phyloP scores from a whole-genome alignment of 2,113 vertebrate species.

The Phodopus roborovskii region DNA sequence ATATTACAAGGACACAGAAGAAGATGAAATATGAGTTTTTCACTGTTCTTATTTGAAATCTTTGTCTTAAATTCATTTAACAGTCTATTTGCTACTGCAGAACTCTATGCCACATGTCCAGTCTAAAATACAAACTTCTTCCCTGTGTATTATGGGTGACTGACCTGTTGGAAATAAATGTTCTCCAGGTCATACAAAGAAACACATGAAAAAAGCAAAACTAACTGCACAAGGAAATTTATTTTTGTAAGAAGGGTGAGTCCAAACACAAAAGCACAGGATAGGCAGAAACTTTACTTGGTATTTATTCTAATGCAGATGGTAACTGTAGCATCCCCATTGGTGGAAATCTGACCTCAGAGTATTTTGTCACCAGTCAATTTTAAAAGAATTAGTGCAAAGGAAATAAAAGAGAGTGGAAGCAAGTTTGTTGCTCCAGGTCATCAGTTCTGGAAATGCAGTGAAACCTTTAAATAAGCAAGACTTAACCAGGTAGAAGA shows the following conservation, averaged over 20 bases:
- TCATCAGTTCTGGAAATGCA: neutral
- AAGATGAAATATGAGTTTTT: constrained; percentile 47
- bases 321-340: neutral
- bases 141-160: neutral
- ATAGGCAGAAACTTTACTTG: neutral
- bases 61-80: constrained; percentile 52
- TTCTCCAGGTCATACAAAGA: neutral
- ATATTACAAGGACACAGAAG: neutral
- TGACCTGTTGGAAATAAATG: neutral
- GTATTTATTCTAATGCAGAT: neutral
- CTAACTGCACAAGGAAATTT: neutral
- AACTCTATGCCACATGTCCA: neutral
- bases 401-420: neutral
- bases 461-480: neutral
- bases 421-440: neutral
- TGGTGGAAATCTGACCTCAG: neutral
- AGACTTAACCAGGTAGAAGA: neutral
- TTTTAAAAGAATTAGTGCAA: neutral
- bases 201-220: neutral
- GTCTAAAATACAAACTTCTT: neutral
- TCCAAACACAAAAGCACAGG: neutral
- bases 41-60: constrained; percentile 39
- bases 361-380: neutral
- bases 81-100: neutral
- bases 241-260: too few species aligned